phyloP scores from a whole-genome alignment of 2,888 invertebrate species.

The Leucoptera coffeella region DNA sequence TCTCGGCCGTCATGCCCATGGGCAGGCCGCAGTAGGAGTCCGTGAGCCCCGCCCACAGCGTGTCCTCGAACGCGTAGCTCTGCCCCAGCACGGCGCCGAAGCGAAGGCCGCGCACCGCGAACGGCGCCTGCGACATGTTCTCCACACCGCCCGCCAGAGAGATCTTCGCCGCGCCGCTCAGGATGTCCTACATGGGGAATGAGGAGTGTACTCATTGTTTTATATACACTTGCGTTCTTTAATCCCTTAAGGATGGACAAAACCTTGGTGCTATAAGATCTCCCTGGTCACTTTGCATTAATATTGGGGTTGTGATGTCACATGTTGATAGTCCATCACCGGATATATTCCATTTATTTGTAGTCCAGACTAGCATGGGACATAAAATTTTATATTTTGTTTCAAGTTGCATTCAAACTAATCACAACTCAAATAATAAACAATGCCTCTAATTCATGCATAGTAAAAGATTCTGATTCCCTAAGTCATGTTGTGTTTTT shows the following conservation, averaged over 20 bases:
- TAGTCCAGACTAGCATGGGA: too few relatives aligned
- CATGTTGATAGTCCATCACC: too few relatives aligned
- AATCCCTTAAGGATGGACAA: too few relatives aligned
- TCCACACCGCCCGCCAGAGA: constrained; percentile 90
- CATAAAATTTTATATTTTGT: too few relatives aligned
- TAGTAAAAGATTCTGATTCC: too few relatives aligned
- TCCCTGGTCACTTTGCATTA: not conserved
- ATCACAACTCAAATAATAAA: too few relatives aligned
- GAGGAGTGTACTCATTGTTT: not conserved
- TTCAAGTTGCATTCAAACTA: too few relatives aligned
- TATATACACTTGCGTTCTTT: too few relatives aligned
- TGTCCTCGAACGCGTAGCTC: constrained; percentile 76
- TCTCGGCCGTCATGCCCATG: constrained; percentile 95
- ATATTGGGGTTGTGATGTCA: too few relatives aligned
- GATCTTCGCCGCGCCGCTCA: constrained; percentile 76
- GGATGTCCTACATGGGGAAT: constrained; percentile 81
- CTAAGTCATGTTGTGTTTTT: too few relatives aligned
- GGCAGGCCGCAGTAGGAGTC: constrained; percentile 87
- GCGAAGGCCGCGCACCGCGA: constrained; percentile 73
- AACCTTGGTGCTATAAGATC: not conserved
- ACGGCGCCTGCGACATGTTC: constrained; percentile 93
- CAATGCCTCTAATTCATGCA: too few relatives aligned
- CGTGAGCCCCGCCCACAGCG: constrained; percentile 77
- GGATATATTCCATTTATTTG: too few relatives aligned
- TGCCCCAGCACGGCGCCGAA: constrained; percentile 84